phyloP scores from a whole-genome alignment of 1,140 invertebrate species.

The Drosophila auraria region DNA sequence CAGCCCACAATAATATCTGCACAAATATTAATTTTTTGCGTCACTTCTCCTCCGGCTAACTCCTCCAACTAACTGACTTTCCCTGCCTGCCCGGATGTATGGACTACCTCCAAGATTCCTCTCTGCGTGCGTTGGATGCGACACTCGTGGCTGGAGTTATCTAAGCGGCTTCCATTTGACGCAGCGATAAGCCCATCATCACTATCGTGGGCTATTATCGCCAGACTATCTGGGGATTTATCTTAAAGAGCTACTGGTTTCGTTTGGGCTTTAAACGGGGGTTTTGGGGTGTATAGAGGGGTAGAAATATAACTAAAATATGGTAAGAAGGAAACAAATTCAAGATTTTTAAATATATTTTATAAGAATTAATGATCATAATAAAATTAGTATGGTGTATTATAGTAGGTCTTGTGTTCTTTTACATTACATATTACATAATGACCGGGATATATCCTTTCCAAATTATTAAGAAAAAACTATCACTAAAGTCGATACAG shows the following conservation, averaged over 20 bases:
- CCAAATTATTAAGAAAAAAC: background rate
- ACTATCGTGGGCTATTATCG: constrained; percentile 38
- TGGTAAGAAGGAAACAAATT: too few relatives aligned
- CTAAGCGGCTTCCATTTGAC: constrained; percentile 69
- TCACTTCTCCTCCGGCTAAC: constrained; percentile 34
- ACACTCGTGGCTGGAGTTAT: constrained; percentile 61
- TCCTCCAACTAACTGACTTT: constrained; percentile 18
- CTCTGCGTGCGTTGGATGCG: constrained; percentile 58
- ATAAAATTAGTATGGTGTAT: background rate
- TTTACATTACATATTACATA: background rate
- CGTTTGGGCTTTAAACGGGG: constrained; percentile 13
- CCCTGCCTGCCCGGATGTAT: constrained; percentile 10
- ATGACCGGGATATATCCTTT: too few relatives aligned
- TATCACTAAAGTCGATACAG: background rate
- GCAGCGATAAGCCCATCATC: constrained; percentile 69
- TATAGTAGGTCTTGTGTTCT: background rate
- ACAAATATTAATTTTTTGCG: constrained; percentile 50
- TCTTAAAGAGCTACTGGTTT: constrained; percentile 56
- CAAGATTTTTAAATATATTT: too few relatives aligned
- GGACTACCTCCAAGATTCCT: constrained; percentile 4
- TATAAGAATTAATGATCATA: background rate
- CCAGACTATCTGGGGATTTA: constrained; percentile 61
- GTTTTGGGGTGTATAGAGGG: background rate
- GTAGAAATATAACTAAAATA: background rate
- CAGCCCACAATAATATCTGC: constrained; percentile 38